These are phyloP conservation scores for Cecropterus lyciades DNA, from an alignment of 1,140 invertebrate genomes.

Conservation along the genomic window DNA sequence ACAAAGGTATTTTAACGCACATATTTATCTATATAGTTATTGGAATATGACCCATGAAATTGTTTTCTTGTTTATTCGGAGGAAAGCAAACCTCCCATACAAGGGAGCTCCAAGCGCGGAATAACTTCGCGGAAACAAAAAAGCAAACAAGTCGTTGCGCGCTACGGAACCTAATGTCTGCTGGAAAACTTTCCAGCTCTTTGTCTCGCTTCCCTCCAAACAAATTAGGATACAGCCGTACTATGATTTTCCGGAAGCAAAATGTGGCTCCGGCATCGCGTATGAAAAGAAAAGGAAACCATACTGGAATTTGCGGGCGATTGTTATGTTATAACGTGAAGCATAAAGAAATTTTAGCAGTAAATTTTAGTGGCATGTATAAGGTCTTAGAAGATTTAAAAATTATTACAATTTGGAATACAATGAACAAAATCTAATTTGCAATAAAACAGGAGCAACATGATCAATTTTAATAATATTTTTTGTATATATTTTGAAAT, in stretches of 20 bases:
- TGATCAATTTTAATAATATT: too few species aligned
- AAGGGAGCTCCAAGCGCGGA: slow-evolving; percentile 2
- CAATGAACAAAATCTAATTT: too few species aligned
- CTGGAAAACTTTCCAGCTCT: slow-evolving; percentile 25
- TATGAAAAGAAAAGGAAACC: slow-evolving; percentile 13
- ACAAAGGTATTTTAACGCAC: too few species aligned
- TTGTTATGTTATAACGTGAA: too few species aligned
- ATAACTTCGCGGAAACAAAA: slow-evolving; percentile 21
- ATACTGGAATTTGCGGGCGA: not conserved
- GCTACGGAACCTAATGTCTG: slow-evolving; percentile 27
- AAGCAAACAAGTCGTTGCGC: slow-evolving; percentile 12
- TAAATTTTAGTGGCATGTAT: too few species aligned
- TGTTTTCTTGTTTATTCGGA: not conserved
- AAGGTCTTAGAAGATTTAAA: too few species aligned
- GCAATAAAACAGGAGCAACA: too few species aligned
- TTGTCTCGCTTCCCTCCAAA: slow-evolving; percentile 23
- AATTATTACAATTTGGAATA: too few species aligned
- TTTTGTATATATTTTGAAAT: too few species aligned
- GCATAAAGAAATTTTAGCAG: too few species aligned
- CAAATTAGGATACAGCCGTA: slow-evolving; percentile 29
- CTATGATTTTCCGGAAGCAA: slow-evolving; percentile 14
- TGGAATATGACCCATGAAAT: not conserved
- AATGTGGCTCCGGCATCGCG: not conserved
- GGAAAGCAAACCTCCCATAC: slow-evolving; percentile 11
- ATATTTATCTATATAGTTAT: too few species aligned